phyloP scores from a whole-genome alignment of 1,140 invertebrate genomes.

The Dendrolimus kikuchii region DNA sequence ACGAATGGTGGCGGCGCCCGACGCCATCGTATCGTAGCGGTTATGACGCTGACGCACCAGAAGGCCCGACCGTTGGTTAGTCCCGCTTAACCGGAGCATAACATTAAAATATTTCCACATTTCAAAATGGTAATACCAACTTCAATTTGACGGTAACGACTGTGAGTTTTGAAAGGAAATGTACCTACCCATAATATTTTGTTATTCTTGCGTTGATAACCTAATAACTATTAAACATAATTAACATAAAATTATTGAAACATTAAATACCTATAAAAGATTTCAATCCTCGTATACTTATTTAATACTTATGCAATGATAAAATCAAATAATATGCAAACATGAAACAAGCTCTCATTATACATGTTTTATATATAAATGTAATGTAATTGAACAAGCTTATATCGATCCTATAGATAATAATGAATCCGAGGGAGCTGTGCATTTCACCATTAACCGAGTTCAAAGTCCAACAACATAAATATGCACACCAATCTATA shows the following conservation, averaged over 20 bases:
- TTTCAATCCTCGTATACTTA: no score
- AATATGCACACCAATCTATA: constrained; percentile 42
- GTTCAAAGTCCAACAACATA: constrained; percentile 63
- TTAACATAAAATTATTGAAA: constrained; percentile 8
- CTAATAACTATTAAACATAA: not conserved
- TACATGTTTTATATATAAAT: constrained; percentile 22
- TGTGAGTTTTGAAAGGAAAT: constrained; percentile 32
- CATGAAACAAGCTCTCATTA: constrained; percentile 29
- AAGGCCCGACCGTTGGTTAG: constrained; percentile 44
- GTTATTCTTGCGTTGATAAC: constrained; percentile 21
- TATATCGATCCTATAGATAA: constrained; percentile 51
- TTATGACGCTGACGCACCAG: constrained; percentile 45
- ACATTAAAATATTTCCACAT: constrained; percentile 18
- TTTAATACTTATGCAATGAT: not conserved
- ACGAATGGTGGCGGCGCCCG: constrained; percentile 44
- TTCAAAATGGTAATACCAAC: constrained; percentile 16
- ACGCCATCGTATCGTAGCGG: constrained; percentile 43
- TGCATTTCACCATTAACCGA: constrained; percentile 55
- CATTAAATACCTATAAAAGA: no score
- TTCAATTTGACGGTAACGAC: constrained; percentile 23
- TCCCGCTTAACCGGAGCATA: constrained; percentile 30
- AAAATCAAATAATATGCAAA: constrained; percentile 7
- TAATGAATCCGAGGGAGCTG: constrained; percentile 36
- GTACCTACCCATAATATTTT: not conserved
- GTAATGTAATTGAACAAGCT: constrained; percentile 14